Evolutionary conservation across 1,140 invertebrate species (phyloP).

Genomic region (Anthonomus grandis): DNA sequence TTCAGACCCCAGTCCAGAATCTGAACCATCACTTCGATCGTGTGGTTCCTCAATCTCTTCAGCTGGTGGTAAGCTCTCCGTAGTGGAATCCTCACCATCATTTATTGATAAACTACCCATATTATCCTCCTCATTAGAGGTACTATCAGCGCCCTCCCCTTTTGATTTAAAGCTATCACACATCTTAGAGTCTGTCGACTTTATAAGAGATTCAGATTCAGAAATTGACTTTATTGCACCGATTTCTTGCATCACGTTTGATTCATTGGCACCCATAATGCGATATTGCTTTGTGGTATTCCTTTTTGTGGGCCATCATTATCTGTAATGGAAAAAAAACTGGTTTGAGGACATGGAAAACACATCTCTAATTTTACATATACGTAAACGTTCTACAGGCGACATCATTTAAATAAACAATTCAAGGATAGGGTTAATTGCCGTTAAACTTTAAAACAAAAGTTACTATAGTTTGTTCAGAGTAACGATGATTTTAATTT

Average conservation of each 20-base stretch:
- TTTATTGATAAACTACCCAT: slow-evolving; percentile 12
- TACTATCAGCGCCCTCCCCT: background rate
- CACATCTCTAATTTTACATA: too few relatives aligned
- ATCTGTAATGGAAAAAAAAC: too few relatives aligned
- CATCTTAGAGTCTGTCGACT: slow-evolving; percentile 7
- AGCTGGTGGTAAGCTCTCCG: slow-evolving; percentile 44
- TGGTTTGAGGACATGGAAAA: too few relatives aligned
- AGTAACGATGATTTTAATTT: too few relatives aligned
- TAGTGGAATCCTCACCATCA: slow-evolving; percentile 46
- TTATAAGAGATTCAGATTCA: background rate
- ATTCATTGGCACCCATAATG: slow-evolving; percentile 14
- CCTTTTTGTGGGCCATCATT: slow-evolving; percentile 18
- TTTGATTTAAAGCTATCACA: slow-evolving; percentile 17
- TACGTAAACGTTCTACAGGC: too few relatives aligned
- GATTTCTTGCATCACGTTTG: background rate
- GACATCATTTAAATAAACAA: too few relatives aligned
- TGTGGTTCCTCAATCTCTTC: slow-evolving; percentile 46
- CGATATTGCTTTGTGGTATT: slow-evolving; percentile 10
- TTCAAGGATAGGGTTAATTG: too few relatives aligned
- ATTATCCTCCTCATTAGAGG: slow-evolving; percentile 8
- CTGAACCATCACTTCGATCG: slow-evolving; percentile 71
- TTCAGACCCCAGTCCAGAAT: slow-evolving; percentile 65
- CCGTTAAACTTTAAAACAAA: too few relatives aligned
- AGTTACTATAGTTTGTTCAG: too few relatives aligned
- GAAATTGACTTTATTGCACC: slow-evolving; percentile 13